Conservation (phyloP, 2,113 vertebrate species). For the Taurulus bubalis region DNA sequence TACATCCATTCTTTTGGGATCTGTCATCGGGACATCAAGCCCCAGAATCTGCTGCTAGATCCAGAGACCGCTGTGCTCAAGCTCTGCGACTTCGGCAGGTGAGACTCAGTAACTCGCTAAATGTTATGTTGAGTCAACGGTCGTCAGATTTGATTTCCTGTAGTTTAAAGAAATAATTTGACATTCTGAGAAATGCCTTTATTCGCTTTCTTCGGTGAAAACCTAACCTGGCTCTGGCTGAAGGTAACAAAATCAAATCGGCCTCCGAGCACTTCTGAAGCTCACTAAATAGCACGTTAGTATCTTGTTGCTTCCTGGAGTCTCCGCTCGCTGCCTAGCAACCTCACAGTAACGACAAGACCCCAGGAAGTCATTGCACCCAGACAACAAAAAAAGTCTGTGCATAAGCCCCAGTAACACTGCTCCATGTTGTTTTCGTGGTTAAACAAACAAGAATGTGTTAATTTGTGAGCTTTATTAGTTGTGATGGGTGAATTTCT, state of each 20-base stretch:
- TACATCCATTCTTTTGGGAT: constrained; percentile 99
- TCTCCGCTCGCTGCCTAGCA: neutral
- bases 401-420: neutral
- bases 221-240: neutral
- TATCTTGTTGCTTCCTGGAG: neutral
- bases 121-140: neutral
- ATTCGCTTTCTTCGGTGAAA: neutral
- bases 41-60: constrained; percentile 98
- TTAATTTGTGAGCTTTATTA: neutral
- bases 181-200: neutral
- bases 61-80: constrained; percentile 99
- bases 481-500: neutral
- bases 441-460: neutral
- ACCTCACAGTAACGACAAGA: neutral
- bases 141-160: neutral
- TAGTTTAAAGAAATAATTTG: neutral
- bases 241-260: neutral
- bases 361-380: neutral
- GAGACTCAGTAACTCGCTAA: constrained; percentile 39
- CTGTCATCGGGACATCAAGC: constrained; percentile 99
- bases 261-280: neutral
- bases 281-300: neutral
- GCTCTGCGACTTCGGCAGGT: constrained; percentile 99
- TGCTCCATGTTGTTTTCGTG: neutral
- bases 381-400: neutral